Evolutionary conservation across 1,140 invertebrate species (phyloP).

Genomic region (Augochlora pura): DNA sequence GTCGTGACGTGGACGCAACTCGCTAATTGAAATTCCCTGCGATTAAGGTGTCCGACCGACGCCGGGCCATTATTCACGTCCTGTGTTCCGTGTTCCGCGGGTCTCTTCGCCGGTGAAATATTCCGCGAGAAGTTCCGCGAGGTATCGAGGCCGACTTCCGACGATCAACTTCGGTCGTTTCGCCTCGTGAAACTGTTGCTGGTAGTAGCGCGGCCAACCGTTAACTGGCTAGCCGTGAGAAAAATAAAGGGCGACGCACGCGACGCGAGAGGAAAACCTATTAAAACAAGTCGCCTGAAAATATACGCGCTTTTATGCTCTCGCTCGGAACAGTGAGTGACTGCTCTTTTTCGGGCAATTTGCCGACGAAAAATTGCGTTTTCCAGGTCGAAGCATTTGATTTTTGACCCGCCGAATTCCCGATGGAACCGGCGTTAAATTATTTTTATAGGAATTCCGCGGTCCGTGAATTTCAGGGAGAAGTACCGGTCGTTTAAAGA

Average conservation of each 20-base stretch:
- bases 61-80: too few species aligned
- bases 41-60: not conserved
- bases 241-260: not conserved
- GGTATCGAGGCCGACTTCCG: conserved; percentile 22
- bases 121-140: too few species aligned
- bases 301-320: not conserved
- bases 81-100: too few species aligned
- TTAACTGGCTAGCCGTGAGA: not conserved
- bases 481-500: too few species aligned
- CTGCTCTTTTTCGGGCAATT: not conserved
- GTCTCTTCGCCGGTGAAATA: too few species aligned
- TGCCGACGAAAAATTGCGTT: not conserved
- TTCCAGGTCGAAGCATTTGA: not conserved
- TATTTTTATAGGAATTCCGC: not conserved
- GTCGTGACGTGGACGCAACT: not conserved
- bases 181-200: conserved; percentile 20
- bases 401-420: not conserved
- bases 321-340: not conserved
- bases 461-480: too few species aligned
- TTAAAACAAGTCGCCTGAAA: conserved; percentile 7
- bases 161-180: conserved; percentile 25
- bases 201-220: conserved; percentile 17
- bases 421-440: not conserved
- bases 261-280: conserved; percentile 5
- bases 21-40: conserved; percentile 19